Base-by-base conservation (phyloP, 2,113 vertebrate genomes). In the Chloropsis cyanopogon region DNA sequence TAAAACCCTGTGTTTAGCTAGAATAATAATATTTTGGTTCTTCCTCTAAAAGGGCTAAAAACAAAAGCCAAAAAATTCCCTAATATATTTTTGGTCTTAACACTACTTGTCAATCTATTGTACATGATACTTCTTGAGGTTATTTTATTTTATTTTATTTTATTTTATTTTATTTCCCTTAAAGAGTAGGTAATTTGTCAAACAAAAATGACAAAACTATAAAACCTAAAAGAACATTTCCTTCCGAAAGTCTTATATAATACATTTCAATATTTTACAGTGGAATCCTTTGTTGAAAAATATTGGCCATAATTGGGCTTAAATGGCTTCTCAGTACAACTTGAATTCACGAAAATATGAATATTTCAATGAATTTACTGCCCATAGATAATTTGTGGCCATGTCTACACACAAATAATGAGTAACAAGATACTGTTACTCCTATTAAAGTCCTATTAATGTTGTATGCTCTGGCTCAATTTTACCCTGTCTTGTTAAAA, bases 61-160 rank as follows among this genome's bases (percentile, higher is more conserved):
- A 41, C 17, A 70, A 21, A 15, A 7, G 2, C 1, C 1, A 21
- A 6, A 13, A 35, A 41, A 46, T 5, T 25, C 4, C 7, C 9
- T 2, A 22, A 28, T 11, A 33, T 25, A 54, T 18, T 79, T 88
- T 71, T 5, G 3, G 3, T 80, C 8, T 64, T 69, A 37, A 10
- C 9, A 11, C 5, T 33, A 28, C 19, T 80, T 80, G 18, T 28
- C 8, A 63, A 17, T 23, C 12, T 53, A 35, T 23, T 57, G 10
- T 8, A 61, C 3, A 6, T 57, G 6, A 14, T 44, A 39, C 9
- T 12, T 42, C 14, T 75, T 70, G 15, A 14, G 2, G 15, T 64
- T 59, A 7, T 14, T 1, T n/a, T 56, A 10, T 52, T 49, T 18
- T 19, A 14, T 35, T 59, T 69, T 35, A 17, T 66, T 49, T 47